Evolutionary conservation across 2,797 vertebrate species (phyloP), one percentile per base, ranked within the genome.

Genomic region (Sebastes umbrosus): DNA sequence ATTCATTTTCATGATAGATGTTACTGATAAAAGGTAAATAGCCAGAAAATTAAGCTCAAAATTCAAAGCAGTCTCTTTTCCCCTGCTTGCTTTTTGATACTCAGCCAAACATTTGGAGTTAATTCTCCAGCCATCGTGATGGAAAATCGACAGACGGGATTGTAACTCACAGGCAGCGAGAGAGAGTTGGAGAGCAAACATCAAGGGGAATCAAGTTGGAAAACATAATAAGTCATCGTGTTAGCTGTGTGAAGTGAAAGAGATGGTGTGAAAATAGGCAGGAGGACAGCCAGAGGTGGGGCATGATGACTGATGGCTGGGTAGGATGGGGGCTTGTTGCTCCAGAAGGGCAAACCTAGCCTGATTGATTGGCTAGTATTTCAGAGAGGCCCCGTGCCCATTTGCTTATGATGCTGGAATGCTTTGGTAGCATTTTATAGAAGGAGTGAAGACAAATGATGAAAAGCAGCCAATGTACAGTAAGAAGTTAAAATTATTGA

Each of bases 21-120:
- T 73, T 84, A 83, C 87, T 90, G 64, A 87, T 92, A 89, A 91
- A 92, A 92, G 92, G 84, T 93, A 83, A 94, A 72, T 64, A 82
- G 52, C 27, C 79, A 66, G 29, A 80, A 77, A 80, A 90, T 79
- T 75, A 58, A 73, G 58, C 87, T 84, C 64, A 83, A 79, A 86
- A 80, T 70, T 74, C 55, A 74, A 73, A 84, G 65, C 58, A 22
- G 5, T 62, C 24, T 73, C 59, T 69, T 68, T 55, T 74, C 25
- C 72, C 24, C 52, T 18, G 68, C 82, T 91, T 87, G 79, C 65
- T 66, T 84, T 52, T 87, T 91, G 91, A 95, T 82, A 83, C 72
- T 77, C 73, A 90, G 90, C 91, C 93, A 96, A 94, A 96, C 92
- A 95, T 94, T 95, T 93, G 90, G 93, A 94, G 93, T 91, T 94